phyloP scores from a whole-genome alignment of 2,888 invertebrate genomes.

The Scaptomyza parva region DNA sequence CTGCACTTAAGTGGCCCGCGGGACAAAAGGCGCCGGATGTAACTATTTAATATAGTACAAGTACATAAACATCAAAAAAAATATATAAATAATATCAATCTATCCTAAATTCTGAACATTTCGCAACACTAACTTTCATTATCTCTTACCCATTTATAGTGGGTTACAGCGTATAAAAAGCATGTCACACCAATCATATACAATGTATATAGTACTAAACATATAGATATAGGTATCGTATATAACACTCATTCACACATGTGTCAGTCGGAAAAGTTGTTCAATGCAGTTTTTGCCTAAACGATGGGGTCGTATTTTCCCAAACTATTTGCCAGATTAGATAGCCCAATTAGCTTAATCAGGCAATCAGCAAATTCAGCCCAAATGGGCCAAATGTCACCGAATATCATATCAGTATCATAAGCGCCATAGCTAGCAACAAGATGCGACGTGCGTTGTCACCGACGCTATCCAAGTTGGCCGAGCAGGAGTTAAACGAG shows the following conservation, averaged over 20 bases:
- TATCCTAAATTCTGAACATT: neutral
- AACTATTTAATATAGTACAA: constrained; percentile 13
- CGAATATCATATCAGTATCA: constrained; percentile 28
- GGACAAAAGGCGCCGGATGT: constrained; percentile 69
- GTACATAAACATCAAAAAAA: no score
- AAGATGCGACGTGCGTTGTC: constrained; percentile 77
- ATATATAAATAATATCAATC: no score
- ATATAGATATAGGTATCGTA: neutral
- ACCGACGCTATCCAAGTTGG: constrained; percentile 81
- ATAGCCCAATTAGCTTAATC: constrained; percentile 52
- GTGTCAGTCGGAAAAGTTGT: constrained; percentile 18
- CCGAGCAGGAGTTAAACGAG: constrained; percentile 85
- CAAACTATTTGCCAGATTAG: constrained; percentile 58
- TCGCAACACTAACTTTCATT: neutral
- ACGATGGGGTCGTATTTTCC: constrained; percentile 45
- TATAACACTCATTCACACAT: neutral
- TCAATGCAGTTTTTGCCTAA: constrained; percentile 21
- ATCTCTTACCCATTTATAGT: neutral
- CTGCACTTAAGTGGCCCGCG: constrained; percentile 67
- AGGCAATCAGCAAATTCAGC: constrained; percentile 24
- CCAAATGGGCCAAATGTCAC: constrained; percentile 29
- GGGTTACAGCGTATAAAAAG: neutral
- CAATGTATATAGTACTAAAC: neutral
- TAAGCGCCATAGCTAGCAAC: constrained; percentile 37
- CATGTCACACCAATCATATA: neutral